These are phyloP conservation scores for Caenorhabditis japonica DNA, from an alignment of 2,888 invertebrate species.

Conservation along the genomic window DNA sequence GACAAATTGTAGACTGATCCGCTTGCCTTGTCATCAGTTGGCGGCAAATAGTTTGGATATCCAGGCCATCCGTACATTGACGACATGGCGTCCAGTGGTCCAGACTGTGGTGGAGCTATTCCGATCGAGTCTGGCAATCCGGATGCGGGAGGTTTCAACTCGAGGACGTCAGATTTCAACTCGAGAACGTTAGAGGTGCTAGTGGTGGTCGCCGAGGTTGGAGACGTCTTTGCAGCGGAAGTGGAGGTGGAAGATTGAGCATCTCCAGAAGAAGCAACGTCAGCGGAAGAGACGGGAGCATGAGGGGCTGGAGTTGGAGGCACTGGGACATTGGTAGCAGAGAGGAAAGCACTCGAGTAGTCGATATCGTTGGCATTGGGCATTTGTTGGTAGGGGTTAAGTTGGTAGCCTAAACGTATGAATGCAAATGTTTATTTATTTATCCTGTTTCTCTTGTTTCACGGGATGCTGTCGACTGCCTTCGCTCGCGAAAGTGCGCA, in stretches of 20 bases:
- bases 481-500: too few species aligned
- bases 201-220: slow-evolving; percentile 3
- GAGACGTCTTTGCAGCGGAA: not conserved
- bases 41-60: slow-evolving; percentile 12
- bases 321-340: not conserved
- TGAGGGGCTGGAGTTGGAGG: not conserved
- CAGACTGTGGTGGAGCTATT: not conserved
- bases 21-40: slow-evolving; percentile 25
- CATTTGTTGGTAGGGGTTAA: slow-evolving; percentile 25
- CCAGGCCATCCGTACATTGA: slow-evolving; percentile 40
- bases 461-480: too few species aligned
- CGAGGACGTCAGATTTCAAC: slow-evolving; percentile 18
- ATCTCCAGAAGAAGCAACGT: not conserved
- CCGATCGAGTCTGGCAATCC: not conserved
- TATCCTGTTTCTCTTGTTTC: too few species aligned
- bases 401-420: slow-evolving; percentile 38
- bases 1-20: slow-evolving; percentile 21
- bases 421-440: slow-evolving; percentile 22
- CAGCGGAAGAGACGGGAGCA: not conserved
- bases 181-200: slow-evolving; percentile 10
- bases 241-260: not conserved
- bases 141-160: slow-evolving; percentile 16
- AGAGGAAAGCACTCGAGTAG: slow-evolving; percentile 21
- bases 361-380: slow-evolving; percentile 27
- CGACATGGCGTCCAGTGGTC: slow-evolving; percentile 30